phyloP scores from a whole-genome alignment of 1,140 invertebrate species.

The Drosophila pandora region DNA sequence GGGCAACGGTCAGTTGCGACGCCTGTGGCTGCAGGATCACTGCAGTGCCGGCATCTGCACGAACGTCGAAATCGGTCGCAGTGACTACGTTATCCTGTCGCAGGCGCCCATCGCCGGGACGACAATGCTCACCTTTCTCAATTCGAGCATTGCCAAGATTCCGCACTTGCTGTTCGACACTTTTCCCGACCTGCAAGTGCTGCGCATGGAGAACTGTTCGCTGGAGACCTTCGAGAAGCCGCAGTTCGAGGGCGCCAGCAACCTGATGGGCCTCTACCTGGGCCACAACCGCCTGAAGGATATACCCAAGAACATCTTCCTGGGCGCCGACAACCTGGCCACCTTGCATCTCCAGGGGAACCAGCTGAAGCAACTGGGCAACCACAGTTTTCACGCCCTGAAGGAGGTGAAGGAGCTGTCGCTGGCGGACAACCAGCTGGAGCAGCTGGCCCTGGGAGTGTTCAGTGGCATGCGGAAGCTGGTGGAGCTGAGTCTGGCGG shows the following conservation, averaged over 20 bases:
- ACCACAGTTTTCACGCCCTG: constrained; percentile 71
- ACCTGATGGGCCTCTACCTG: constrained; percentile 74
- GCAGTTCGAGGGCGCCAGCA: constrained; percentile 80
- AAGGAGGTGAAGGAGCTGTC: constrained; percentile 74
- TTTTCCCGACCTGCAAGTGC: constrained; percentile 76
- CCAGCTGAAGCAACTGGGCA: constrained; percentile 57
- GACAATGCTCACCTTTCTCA: constrained; percentile 73
- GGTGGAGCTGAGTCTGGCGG: constrained; percentile 66
- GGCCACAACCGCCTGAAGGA: constrained; percentile 71
- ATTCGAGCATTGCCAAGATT: constrained; percentile 79
- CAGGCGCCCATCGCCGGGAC: constrained; percentile 54
- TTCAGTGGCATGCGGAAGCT: constrained; percentile 69
- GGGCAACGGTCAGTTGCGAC: constrained; percentile 60
- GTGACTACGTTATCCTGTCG: constrained; percentile 79
- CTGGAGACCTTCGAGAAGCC: constrained; percentile 77
- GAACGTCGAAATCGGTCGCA: constrained; percentile 65
- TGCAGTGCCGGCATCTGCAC: constrained; percentile 68
- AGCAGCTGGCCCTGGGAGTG: constrained; percentile 57
- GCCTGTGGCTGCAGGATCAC: constrained; percentile 82
- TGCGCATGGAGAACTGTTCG: constrained; percentile 80
- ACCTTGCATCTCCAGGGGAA: constrained; percentile 64
- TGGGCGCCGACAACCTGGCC: constrained; percentile 76
- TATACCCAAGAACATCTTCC: constrained; percentile 79
- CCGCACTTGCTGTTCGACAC: constrained; percentile 80
- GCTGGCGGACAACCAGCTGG: constrained; percentile 64